phyloP scores from a whole-genome alignment of 2,888 invertebrate genomes.

The Polietes domitor region DNA sequence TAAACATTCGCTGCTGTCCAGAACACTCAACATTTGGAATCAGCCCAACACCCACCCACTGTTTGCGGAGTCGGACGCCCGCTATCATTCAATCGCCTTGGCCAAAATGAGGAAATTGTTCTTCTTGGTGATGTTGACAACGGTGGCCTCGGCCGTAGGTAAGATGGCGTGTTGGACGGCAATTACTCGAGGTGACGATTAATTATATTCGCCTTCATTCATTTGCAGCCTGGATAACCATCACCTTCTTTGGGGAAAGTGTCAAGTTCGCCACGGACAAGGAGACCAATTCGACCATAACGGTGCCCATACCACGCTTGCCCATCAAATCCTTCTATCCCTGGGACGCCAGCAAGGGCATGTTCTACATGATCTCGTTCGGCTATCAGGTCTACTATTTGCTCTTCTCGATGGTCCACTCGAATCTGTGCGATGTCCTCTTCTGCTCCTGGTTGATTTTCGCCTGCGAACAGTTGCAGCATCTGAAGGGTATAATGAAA shows the following conservation, averaged over 20 bases:
- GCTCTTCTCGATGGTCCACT: conserved; percentile 84
- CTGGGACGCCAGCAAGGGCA: conserved; percentile 87
- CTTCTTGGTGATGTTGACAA: conserved; percentile 85
- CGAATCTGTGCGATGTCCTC: conserved; percentile 86
- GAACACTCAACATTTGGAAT: conserved; percentile 91
- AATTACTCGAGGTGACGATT: conserved; percentile 2
- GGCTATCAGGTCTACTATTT: conserved; percentile 87
- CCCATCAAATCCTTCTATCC: conserved; percentile 91
- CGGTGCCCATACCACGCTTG: conserved; percentile 87
- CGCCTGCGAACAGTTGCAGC: conserved; percentile 92
- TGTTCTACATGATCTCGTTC: conserved; percentile 86
- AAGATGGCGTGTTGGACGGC: conserved; percentile 72
- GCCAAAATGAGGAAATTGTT: conserved; percentile 89
- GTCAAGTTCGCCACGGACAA: conserved; percentile 85
- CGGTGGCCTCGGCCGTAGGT: conserved; percentile 84
- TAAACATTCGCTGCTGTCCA: conserved; percentile 71
- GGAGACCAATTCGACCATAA: conserved; percentile 87
- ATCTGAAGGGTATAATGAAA: conserved; percentile 92
- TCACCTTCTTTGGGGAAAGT: conserved; percentile 91
- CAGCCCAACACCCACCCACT: conserved; percentile 91
- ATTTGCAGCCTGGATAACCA: conserved; percentile 86
- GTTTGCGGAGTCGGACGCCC: conserved; percentile 91
- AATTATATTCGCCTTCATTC: conserved; percentile 14
- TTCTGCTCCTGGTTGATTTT: conserved; percentile 93
- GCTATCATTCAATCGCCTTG: conserved; percentile 88